Conservation (phyloP, 2,113 vertebrate genomes). For the Tautogolabrus adspersus region DNA sequence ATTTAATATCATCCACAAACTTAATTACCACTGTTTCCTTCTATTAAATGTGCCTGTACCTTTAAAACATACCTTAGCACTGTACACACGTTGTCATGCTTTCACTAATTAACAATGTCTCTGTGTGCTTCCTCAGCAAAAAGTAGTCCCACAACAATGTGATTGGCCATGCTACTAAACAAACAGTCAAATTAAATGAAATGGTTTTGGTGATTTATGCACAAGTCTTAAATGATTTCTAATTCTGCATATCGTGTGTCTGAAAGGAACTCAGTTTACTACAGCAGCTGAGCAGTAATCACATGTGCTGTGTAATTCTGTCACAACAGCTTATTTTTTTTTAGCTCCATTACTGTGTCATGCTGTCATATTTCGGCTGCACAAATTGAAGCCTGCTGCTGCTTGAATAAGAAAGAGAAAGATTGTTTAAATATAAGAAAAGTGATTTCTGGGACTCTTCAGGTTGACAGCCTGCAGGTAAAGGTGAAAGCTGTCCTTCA, state of each 20-base stretch:
- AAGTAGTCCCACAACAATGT: background rate
- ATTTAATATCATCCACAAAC: too few species aligned
- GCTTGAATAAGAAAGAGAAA: constrained; percentile 13
- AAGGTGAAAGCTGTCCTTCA: constrained; percentile 38
- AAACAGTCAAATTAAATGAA: background rate
- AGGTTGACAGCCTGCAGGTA: constrained; percentile 17
- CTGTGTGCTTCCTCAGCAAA: background rate
- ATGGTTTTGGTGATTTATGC: background rate
- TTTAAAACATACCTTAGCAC: background rate
- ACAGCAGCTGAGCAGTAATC: background rate
- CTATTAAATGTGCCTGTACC: background rate
- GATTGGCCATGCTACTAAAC: background rate
- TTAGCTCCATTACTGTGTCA: constrained; percentile 3
- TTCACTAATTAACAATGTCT: background rate
- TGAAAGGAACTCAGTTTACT: constrained; percentile 4
- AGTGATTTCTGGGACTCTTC: background rate
- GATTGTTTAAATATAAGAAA: constrained; percentile 3
- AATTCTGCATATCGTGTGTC: background rate
- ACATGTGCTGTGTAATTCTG: background rate
- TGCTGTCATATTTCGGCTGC: constrained; percentile 26
- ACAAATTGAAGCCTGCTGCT: constrained; percentile 25
- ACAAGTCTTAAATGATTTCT: constrained; percentile 18
- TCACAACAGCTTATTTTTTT: constrained; percentile 22
- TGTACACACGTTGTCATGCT: background rate
- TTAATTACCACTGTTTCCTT: background rate